These are phyloP conservation scores for Diogma glabrata DNA, from an alignment of 2,888 invertebrate species.

Conservation along the genomic window DNA sequence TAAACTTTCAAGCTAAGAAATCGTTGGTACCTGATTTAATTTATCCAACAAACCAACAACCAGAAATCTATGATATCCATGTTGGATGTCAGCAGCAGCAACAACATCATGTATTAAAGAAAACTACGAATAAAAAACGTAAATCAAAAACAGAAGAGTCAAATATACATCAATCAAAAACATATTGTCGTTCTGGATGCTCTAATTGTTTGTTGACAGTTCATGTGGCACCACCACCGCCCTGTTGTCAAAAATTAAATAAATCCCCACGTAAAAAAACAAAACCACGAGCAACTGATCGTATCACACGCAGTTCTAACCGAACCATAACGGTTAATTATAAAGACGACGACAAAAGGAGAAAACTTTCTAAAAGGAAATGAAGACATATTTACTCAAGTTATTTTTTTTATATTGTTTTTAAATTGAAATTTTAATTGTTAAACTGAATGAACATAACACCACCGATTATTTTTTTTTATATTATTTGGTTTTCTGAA, in stretches of 20 bases:
- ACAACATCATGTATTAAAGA: neutral
- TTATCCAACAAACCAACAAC: no score
- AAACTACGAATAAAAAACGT: neutral
- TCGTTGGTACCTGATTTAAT: slow-evolving; percentile 15
- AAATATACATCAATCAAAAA: neutral
- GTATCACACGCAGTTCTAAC: slow-evolving; percentile 16
- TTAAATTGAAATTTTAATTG: no score
- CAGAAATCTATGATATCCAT: neutral
- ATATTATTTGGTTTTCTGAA: no score
- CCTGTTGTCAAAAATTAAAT: no score
- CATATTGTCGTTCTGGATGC: neutral
- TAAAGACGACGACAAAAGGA: slow-evolving; percentile 14
- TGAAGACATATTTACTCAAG: no score
- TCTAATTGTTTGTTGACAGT: neutral
- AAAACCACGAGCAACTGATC: slow-evolving; percentile 14
- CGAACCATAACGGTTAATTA: slow-evolving; percentile 15
- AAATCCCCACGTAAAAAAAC: slow-evolving; percentile 10
- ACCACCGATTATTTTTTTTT: no score
- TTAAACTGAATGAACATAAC: no score
- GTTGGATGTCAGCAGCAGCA: neutral
- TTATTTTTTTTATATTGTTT: no score
- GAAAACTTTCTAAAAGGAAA: no score
- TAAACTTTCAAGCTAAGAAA: slow-evolving; percentile 20
- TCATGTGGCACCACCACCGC: neutral
- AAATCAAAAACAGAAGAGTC: neutral